Conservation (phyloP, 2,888 invertebrate genomes). For the Noctua comes region DNA sequence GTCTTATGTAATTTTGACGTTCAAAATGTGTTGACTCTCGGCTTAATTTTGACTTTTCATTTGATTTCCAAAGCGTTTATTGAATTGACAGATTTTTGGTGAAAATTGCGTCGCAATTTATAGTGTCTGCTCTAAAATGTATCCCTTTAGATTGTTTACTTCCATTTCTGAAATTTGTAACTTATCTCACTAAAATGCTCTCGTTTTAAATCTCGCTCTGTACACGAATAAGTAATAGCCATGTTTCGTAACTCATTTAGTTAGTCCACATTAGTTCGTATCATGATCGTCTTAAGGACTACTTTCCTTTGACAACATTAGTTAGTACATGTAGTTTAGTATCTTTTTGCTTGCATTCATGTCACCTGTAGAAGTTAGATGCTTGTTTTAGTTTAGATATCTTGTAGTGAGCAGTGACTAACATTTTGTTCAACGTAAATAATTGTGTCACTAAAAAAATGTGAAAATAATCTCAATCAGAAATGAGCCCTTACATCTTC, state of each 20-base stretch:
- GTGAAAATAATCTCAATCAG: conserved; percentile 15
- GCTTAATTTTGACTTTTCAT: background rate
- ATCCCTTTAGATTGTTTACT: background rate
- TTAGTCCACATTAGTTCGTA: conserved; percentile 46
- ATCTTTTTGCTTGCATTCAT: conserved; percentile 64
- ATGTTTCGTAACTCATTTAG: conserved; percentile 50
- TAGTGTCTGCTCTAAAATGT: background rate
- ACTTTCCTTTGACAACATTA: conserved; percentile 55
- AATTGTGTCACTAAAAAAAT: conserved; percentile 37
- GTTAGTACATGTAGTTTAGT: conserved; percentile 59
- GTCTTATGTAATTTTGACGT: background rate
- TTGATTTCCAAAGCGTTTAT: background rate
- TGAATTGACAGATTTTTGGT: background rate
- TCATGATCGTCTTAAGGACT: conserved; percentile 48
- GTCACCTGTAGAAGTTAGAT: conserved; percentile 67
- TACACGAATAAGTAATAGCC: conserved; percentile 39
- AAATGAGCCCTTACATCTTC: conserved; percentile 59
- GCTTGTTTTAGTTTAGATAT: conserved; percentile 63
- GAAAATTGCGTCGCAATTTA: background rate
- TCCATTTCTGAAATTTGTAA: background rate
- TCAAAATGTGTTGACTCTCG: background rate
- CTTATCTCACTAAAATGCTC: background rate
- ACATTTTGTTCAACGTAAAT: conserved; percentile 61
- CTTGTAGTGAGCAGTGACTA: conserved; percentile 72
- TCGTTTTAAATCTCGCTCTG: conserved; percentile 42